phyloP scores from a whole-genome alignment of 2,113 vertebrate genomes.

The Naja naja region DNA sequence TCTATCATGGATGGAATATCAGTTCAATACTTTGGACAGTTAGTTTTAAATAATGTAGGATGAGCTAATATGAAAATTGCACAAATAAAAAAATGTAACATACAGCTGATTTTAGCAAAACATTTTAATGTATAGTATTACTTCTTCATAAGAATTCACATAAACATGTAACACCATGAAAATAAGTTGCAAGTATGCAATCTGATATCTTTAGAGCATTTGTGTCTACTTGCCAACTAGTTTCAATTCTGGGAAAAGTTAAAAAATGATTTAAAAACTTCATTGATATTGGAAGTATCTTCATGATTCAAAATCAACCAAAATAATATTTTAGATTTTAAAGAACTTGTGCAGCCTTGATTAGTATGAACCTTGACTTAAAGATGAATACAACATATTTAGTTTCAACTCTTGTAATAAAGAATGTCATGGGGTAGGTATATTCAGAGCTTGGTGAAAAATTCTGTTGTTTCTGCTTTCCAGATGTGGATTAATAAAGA shows the following conservation, averaged over 20 bases:
- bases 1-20: background rate
- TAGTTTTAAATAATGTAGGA: background rate
- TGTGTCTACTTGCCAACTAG: background rate
- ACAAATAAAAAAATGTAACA: background rate
- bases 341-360: background rate
- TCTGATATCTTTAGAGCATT: background rate
- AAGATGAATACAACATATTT: background rate
- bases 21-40: background rate
- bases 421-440: background rate
- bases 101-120: background rate
- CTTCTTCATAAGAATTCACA: background rate
- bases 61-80: background rate
- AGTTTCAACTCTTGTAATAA: background rate
- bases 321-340: background rate
- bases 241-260: constrained; percentile 16
- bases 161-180: background rate
- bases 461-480: background rate
- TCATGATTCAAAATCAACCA: background rate
- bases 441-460: background rate
- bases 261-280: background rate
- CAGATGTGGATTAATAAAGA: background rate
- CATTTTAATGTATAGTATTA: background rate
- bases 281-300: background rate
- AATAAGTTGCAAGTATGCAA: background rate
- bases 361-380: background rate